Percentiles rank a stretch among this genome's conserved stretches.
Conservation (phyloP, 2,113 vertebrate species). For the Stegastes partitus region DNA sequence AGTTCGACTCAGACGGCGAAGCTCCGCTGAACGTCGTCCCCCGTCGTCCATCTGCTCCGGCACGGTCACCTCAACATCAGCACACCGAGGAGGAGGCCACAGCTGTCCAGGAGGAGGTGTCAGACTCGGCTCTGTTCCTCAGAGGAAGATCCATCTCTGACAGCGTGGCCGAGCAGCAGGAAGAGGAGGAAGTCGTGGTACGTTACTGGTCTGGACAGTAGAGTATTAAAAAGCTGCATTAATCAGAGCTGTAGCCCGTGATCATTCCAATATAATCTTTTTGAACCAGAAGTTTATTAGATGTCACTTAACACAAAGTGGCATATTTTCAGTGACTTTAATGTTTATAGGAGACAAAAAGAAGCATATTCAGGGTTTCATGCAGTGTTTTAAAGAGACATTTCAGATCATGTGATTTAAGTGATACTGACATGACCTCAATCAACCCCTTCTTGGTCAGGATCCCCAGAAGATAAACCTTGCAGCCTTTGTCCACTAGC, state of each 20-base stretch:
- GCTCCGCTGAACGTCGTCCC: background rate
- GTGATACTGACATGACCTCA: too few relatives aligned
- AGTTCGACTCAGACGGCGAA: background rate
- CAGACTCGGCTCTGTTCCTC: conserved; percentile 24
- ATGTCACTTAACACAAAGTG: too few relatives aligned
- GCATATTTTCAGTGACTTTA: too few relatives aligned
- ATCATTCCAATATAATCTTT: too few relatives aligned
- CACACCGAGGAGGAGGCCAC: background rate
- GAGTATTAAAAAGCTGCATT: too few relatives aligned
- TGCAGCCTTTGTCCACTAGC: too few relatives aligned
- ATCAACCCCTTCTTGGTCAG: too few relatives aligned
- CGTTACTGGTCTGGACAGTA: too few relatives aligned
- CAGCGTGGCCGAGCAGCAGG: conserved; percentile 48
- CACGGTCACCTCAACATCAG: background rate
- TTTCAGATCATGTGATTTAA: too few relatives aligned
- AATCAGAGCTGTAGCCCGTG: too few relatives aligned
- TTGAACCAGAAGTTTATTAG: too few relatives aligned
- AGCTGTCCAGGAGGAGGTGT: background rate
- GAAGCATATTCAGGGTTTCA: background rate
- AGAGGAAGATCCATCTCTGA: conserved; percentile 65
- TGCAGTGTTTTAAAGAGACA: background rate
- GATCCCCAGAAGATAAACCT: too few relatives aligned
- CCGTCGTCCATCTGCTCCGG: background rate
- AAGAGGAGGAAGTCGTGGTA: conserved; percentile 43
- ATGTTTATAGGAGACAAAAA: background rate